Evolutionary conservation across 2,888 invertebrate species (phyloP).

Genomic region (Anorthoa munda): DNA sequence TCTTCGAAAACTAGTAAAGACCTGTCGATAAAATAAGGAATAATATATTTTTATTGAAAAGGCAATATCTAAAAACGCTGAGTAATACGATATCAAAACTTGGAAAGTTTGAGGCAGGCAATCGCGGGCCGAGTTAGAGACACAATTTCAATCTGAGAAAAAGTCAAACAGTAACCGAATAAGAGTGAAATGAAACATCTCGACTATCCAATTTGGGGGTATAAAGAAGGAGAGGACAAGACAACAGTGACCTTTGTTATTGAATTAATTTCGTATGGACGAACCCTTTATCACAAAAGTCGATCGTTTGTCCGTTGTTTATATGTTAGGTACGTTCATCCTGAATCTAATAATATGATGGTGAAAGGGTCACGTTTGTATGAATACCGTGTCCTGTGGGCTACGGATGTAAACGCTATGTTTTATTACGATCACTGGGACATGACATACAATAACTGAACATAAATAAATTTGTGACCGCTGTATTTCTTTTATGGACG

Average conservation of each 20-base stretch:
- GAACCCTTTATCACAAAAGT: conserved; percentile 82
- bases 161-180: conserved; percentile 52
- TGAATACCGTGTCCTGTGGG: conserved; percentile 65
- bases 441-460: conserved; percentile 73
- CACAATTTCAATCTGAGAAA: conserved; percentile 63
- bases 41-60: conserved; percentile 57
- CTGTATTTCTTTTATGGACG: conserved; percentile 66
- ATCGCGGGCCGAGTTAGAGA: conserved; percentile 52
- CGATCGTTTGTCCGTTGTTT: conserved; percentile 85
- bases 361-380: conserved; percentile 78
- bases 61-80: conserved; percentile 58
- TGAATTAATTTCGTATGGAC: conserved; percentile 84
- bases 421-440: conserved; percentile 76
- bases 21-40: conserved; percentile 57
- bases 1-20: conserved; percentile 43
- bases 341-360: conserved; percentile 83
- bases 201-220: conserved; percentile 62
- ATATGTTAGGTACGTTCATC: conserved; percentile 79
- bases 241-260: conserved; percentile 82
- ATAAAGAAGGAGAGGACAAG: conserved; percentile 75
- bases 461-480: conserved; percentile 70
- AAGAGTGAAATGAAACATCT: conserved; percentile 55
- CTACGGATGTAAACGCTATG: conserved; percentile 65
- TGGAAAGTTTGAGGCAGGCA: conserved; percentile 50
- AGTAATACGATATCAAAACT: conserved; percentile 61